Conservation (phyloP, 1,140 invertebrate genomes). For the Odontomachus brunneus region DNA sequence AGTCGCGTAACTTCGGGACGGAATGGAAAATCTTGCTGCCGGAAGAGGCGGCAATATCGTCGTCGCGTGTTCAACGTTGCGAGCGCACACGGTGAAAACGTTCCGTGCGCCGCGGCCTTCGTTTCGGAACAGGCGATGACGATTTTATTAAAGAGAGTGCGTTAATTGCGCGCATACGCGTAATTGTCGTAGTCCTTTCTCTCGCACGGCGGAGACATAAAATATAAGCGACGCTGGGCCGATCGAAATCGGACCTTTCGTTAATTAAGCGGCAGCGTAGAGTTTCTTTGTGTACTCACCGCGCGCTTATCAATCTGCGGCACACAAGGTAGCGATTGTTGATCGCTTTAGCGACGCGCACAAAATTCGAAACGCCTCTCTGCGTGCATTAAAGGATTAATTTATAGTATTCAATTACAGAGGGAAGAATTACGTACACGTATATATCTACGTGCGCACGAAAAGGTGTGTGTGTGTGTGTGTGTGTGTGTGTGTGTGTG, state of each 20-base stretch:
- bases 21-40: no score
- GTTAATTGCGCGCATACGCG: neutral
- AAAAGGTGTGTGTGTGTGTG: no score
- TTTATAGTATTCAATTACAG: conserved; percentile 62
- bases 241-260: conserved; percentile 45
- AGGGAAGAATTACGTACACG: conserved; percentile 41
- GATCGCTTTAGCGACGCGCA: conserved; percentile 48
- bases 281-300: conserved; percentile 44
- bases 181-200: conserved; percentile 12
- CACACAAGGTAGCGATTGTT: conserved; percentile 45
- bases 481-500: no score
- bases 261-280: conserved; percentile 45
- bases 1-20: no score
- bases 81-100: no score
- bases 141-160: neutral
- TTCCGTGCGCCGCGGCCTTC: no score
- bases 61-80: no score
- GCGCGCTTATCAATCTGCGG: conserved; percentile 42
- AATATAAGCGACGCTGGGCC: conserved; percentile 33
- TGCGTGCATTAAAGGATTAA: conserved; percentile 54
- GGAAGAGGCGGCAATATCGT: no score
- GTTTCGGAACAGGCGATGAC: no score
- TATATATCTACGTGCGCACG: neutral
- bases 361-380: conserved; percentile 44
- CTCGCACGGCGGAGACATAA: neutral